These are phyloP conservation scores for Acestrorhynchus altus DNA, from an alignment of 2,797 vertebrate species.

Conservation along the genomic window DNA sequence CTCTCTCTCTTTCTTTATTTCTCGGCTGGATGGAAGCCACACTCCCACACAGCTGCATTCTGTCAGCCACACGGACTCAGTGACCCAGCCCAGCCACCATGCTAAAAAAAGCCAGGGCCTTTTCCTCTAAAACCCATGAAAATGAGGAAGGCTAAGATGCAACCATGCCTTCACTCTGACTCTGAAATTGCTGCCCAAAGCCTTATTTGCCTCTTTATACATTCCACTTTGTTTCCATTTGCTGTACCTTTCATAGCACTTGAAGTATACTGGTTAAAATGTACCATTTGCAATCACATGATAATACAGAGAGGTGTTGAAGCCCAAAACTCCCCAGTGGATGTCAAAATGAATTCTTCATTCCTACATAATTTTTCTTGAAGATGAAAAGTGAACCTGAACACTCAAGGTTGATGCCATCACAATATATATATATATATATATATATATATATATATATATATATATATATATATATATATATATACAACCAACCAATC, in stretches of 20 bases:
- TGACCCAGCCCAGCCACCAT: slow-evolving; percentile 71
- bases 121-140: slow-evolving; percentile 72
- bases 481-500: too few relatives aligned
- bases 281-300: background rate
- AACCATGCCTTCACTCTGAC: slow-evolving; percentile 67
- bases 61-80: slow-evolving; percentile 69
- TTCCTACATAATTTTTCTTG: too few relatives aligned
- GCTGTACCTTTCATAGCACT: background rate
- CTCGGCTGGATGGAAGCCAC: background rate
- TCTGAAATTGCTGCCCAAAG: slow-evolving; percentile 49
- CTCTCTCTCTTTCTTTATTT: background rate
- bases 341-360: too few relatives aligned
- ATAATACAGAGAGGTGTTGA: too few relatives aligned
- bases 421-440: too few relatives aligned
- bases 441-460: too few relatives aligned
- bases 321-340: background rate
- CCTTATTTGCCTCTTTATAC: background rate
- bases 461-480: too few relatives aligned
- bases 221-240: background rate
- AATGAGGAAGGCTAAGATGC: slow-evolving; percentile 65
- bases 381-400: too few relatives aligned
- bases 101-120: slow-evolving; percentile 73
- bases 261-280: background rate
- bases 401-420: too few relatives aligned
- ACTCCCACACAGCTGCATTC: slow-evolving; percentile 66